Evolutionary conservation across 1,140 invertebrate species (phyloP), one percentile per base, ranked within the genome.

Genomic region (Cecropterus lyciades): DNA sequence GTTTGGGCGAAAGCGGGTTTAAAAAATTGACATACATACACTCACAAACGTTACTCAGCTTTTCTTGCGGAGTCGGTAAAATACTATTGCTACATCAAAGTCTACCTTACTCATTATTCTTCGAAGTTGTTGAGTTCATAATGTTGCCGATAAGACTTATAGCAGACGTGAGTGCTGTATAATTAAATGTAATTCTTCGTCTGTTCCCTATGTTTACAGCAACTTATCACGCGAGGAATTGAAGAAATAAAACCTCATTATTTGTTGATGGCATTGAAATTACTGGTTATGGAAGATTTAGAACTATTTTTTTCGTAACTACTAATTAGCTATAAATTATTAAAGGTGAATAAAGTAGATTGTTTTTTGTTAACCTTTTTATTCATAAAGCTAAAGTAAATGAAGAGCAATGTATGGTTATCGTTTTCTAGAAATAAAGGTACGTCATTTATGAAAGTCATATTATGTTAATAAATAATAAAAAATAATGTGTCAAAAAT

Each of bases 121-220:
- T 42, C 63, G 65, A 67, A 73, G 72, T 68, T 75, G 73, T 82
- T 79, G 78, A 75, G 60, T 75, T 76, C 63, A 67, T 67, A 67
- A 67, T 67, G 72, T 66, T 72, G 45, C 69, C 68, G 77, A 82
- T 84, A 84, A 85, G 77, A 51, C 62, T 69, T 77, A 84, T 80
- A 79, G 74, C 70, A 72, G 69, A 78, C 72, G 82, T 71, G 70
- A 72, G 72, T 64, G 73, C 66, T 75, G 75, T 86, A 77, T 86
- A 84, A 88, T 86, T 86, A 86, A 88, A 88, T 71, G 77, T 83
- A 79, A 78, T 80, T 73, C 77, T 76, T 74, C 64, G 75, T 77
- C 62, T 79, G 68, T 72, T 80, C 64, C 68, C 67, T 79, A 56
- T 77, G 73, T 79, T 86, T 85, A 88, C 81, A 78, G 79, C 78